Conservation (phyloP, 2,113 vertebrate species). For the human region GRCh38 chr12:96682501-96683000, state of each 20-base stretch:
- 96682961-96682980: background rate
- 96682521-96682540: no score
- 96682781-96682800: background rate
- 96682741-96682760: background rate
- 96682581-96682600: no score
- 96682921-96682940: background rate
- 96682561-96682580: no score
- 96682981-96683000: background rate
- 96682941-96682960: background rate
- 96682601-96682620: no score
- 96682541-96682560: no score
- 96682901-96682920: background rate
- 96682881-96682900: background rate
- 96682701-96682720: background rate
- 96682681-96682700: background rate
- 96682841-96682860: background rate
- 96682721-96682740: background rate
- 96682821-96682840: no score
- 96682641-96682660: no score
- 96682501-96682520: no score
- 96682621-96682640: no score
- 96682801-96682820: background rate
- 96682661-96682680: background rate
- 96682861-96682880: background rate
- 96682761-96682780: background rate